phyloP scores from a whole-genome alignment of 2,888 invertebrate genomes.

The Ceratothoa steindachneri region DNA sequence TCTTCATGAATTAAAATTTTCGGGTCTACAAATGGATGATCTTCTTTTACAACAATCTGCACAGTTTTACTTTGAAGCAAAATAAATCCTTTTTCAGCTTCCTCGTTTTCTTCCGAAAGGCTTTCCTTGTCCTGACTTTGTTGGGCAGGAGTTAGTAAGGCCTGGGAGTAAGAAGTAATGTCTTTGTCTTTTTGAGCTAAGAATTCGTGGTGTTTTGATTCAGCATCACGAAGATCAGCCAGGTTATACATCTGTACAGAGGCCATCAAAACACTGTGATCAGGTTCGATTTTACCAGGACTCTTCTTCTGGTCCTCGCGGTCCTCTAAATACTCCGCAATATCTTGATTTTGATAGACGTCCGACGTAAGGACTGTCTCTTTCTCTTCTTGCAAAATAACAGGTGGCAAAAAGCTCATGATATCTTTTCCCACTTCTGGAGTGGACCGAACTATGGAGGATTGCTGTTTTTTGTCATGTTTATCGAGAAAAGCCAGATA shows the following conservation, averaged over 20 bases:
- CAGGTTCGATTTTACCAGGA: too few relatives aligned
- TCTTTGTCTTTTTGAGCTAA: background rate
- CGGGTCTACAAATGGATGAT: constrained; percentile 10
- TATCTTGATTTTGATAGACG: background rate
- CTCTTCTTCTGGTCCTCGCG: too few relatives aligned
- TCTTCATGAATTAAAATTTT: constrained; percentile 18
- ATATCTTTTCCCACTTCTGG: background rate
- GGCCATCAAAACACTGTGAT: background rate
- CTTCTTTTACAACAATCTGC: constrained; percentile 34
- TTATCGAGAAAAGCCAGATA: background rate
- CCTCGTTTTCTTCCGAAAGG: background rate
- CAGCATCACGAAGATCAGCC: constrained; percentile 20
- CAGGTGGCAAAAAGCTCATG: background rate
- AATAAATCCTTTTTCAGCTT: constrained; percentile 27
- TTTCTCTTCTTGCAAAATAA: background rate
- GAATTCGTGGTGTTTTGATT: constrained; percentile 24
- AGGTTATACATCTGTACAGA: constrained; percentile 13
- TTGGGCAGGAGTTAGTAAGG: background rate
- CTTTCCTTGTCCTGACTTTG: background rate
- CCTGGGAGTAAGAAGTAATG: background rate
- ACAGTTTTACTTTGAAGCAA: constrained; percentile 29
- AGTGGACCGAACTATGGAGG: background rate
- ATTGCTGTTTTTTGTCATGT: background rate
- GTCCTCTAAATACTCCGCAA: too few relatives aligned
- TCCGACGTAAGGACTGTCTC: background rate